Evolutionary conservation across 2,888 invertebrate genomes (phyloP), one percentile per base, ranked within the genome.

Genomic region (Tricholauxania praeusta): DNA sequence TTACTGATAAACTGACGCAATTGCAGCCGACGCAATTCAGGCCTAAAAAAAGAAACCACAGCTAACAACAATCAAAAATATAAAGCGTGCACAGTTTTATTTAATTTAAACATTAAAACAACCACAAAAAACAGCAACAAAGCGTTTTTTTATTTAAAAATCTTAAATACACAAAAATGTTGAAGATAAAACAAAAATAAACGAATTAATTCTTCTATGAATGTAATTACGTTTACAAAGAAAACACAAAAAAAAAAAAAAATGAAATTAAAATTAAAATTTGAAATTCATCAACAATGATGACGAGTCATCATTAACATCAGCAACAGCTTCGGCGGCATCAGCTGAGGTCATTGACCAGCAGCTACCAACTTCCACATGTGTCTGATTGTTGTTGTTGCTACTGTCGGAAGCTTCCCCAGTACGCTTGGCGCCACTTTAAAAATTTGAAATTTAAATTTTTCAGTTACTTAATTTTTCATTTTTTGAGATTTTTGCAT

Each of bases 381-480:
- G 12, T n/a, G 22, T n/a, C 55, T 22, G 19, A n/a, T n/a, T 55
- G 19, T 28, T 28, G 55, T 19, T 22, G n/a, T 19, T 53, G 53
- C 14, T 17, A n/a, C 1, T 55, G 55, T 55, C 39, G 51, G 28
- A 22, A 19, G 60, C 28, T 28, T 19, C 28, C 47, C 59, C 59
- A 71, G 71, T 71, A 71, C 28, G 59, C 55, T 71, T 71, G 71
- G 71, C 71, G 71, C 71, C 71, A 65, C 47, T 47, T 51, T 32
- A 47, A 65, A 57, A 65, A 71, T 51, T 71, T 65, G 51, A 71
- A 71, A 48, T 71, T 71, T 65, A 51, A 49, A 62, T 63, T 62
- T 17, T 63, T 39, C 39, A 39, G 39, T 39, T 39, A 39, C 39
- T 39, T 39, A 10, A 22, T 39, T 71, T 62, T 63, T 17, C 7